These are phyloP conservation scores for Seriola dumerili DNA, from an alignment of 2,113 vertebrate genomes.

Conservation along the genomic window DNA sequence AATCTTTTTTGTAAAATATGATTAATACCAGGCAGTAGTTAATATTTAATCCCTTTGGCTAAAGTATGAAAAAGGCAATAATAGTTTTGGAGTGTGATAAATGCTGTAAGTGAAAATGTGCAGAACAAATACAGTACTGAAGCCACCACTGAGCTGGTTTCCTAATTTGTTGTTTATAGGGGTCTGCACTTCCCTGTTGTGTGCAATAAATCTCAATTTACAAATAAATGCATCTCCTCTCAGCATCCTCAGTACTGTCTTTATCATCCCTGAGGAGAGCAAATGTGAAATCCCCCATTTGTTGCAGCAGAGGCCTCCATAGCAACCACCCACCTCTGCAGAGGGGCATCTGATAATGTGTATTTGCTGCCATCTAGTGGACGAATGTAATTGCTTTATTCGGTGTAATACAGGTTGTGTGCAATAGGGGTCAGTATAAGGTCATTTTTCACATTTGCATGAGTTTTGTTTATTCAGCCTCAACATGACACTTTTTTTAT, in stretches of 20 bases:
- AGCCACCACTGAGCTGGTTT: constrained; percentile 21
- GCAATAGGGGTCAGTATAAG: constrained; percentile 61
- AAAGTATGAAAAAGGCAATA: constrained; percentile 16
- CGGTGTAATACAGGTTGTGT: constrained; percentile 34
- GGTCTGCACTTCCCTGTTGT: constrained; percentile 23
- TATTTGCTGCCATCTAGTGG: constrained; percentile 74
- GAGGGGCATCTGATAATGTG: neutral
- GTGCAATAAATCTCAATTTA: constrained; percentile 55
- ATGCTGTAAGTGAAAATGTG: constrained; percentile 18
- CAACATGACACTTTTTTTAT: constrained; percentile 22
- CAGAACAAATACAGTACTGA: constrained; percentile 19
- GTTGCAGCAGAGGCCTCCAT: constrained; percentile 5
- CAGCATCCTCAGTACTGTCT: constrained; percentile 33
- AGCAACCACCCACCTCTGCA: neutral
- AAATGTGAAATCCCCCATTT: constrained; percentile 16
- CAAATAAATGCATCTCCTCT: constrained; percentile 37
- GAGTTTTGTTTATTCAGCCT: constrained; percentile 17
- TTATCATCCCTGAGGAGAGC: constrained; percentile 35
- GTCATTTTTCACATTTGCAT: constrained; percentile 23
- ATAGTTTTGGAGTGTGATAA: constrained; percentile 25
- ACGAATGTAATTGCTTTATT: rapidly evolving
- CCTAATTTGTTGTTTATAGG: constrained; percentile 41
- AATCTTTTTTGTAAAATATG: neutral
- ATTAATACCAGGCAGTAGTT: neutral
- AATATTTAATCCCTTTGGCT: constrained; percentile 18